Conservation (phyloP, 2,113 vertebrate genomes). For the Nanger granti region DNA sequence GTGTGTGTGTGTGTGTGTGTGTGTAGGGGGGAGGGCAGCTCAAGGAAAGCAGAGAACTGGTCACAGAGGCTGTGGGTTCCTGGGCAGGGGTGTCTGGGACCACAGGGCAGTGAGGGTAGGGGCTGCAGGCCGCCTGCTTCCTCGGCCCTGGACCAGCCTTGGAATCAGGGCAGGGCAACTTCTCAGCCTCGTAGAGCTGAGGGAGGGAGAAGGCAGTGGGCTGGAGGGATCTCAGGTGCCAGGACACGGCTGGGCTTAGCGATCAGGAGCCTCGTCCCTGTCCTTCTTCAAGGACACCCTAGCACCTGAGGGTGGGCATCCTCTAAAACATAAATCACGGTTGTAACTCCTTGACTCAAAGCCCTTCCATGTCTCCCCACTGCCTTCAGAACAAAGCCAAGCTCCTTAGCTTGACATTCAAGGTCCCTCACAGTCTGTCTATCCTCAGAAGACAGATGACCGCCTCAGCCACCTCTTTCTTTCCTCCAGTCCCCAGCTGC, state of each 20-base stretch:
- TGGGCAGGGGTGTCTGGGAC: too few relatives aligned
- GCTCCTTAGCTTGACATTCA: neutral
- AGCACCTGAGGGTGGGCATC: neutral
- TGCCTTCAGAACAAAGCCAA: neutral
- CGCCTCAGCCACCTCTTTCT: neutral
- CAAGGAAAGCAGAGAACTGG: neutral
- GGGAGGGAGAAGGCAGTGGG: neutral
- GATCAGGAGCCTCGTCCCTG: neutral
- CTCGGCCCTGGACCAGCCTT: neutral
- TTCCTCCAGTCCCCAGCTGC: rapidly evolving
- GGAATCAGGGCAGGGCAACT: neutral
- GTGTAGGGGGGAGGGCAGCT: neutral
- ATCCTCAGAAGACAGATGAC: neutral
- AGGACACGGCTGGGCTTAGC: neutral
- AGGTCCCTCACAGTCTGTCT: neutral
- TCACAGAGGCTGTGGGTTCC: neutral
- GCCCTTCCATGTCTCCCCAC: neutral
- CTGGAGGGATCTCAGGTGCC: too few relatives aligned
- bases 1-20: neutral
- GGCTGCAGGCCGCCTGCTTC: neutral
- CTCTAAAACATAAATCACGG: neutral
- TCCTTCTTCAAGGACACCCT: neutral
- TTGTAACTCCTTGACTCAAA: neutral
- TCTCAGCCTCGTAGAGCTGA: neutral
- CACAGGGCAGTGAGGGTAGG: rapidly evolving